phyloP scores from a whole-genome alignment of 2,888 invertebrate genomes.

The Mythimna loreyi region DNA sequence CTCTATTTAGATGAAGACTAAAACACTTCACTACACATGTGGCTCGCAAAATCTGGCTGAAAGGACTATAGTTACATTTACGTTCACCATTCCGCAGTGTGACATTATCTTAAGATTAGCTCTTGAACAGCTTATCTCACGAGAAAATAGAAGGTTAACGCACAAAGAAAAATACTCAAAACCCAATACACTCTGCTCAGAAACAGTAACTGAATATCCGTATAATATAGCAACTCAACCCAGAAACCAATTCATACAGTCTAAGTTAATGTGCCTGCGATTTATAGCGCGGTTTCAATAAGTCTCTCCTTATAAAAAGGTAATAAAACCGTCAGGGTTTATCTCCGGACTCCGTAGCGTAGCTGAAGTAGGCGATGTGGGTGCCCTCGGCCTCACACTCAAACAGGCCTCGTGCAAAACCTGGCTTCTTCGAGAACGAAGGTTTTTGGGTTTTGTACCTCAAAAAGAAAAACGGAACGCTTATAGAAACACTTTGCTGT shows the following conservation, averaged over 20 bases:
- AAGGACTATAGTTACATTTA: not conserved
- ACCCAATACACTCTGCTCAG: constrained; percentile 6
- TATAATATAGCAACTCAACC: constrained; percentile 35
- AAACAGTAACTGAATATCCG: constrained; percentile 15
- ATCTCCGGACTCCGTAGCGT: constrained; percentile 29
- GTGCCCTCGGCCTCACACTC: too few relatives aligned
- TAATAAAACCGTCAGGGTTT: constrained; percentile 51
- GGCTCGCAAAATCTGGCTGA: not conserved
- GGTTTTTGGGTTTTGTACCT: too few relatives aligned
- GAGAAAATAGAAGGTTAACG: not conserved
- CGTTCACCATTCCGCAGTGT: not conserved
- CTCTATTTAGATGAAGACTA: too few relatives aligned
- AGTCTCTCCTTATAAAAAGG: constrained; percentile 48
- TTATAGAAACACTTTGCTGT: too few relatives aligned
- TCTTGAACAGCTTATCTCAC: not conserved
- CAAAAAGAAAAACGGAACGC: too few relatives aligned
- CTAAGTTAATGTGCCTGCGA: constrained; percentile 65
- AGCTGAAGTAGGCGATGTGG: too few relatives aligned
- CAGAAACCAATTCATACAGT: constrained; percentile 58
- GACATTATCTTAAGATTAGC: not conserved
- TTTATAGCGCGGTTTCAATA: constrained; percentile 66
- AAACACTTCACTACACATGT: not conserved
- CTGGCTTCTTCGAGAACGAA: too few relatives aligned
- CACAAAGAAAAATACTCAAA: not conserved
- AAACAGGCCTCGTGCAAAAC: too few relatives aligned